Conservation (phyloP, 2,797 vertebrate species). For the Anolis apletophallus region DNA sequence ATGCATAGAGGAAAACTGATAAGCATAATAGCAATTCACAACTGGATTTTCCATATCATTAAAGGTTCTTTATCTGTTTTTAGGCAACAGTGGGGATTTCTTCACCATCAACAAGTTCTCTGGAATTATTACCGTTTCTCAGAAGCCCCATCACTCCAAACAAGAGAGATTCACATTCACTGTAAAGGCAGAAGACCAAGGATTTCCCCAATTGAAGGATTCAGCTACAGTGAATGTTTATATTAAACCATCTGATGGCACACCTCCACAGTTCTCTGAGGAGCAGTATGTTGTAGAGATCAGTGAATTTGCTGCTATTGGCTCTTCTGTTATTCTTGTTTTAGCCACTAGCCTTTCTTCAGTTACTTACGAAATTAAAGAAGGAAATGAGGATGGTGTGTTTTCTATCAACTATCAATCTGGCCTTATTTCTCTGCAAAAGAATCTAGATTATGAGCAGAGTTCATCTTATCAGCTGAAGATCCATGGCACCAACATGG, state of each 20-base stretch:
- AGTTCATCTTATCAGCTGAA: slow-evolving; percentile 85
- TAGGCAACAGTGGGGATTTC: slow-evolving; percentile 88
- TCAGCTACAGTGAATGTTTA: slow-evolving; percentile 84
- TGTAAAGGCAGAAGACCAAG: slow-evolving; percentile 90
- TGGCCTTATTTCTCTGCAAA: slow-evolving; percentile 86
- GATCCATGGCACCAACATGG: slow-evolving; percentile 85
- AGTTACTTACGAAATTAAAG: slow-evolving; percentile 89
- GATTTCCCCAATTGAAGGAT: slow-evolving; percentile 88
- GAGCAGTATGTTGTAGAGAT: slow-evolving; percentile 90
- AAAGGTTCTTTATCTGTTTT: slow-evolving; percentile 52
- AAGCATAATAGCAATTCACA: slow-evolving; percentile 10
- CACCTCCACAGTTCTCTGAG: slow-evolving; percentile 86
- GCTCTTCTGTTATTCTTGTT: slow-evolving; percentile 85
- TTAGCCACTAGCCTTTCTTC: slow-evolving; percentile 84
- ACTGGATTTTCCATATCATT: slow-evolving; percentile 36
- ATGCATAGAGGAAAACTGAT: slow-evolving; percentile 25
- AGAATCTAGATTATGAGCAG: slow-evolving; percentile 88
- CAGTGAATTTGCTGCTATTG: slow-evolving; percentile 83
- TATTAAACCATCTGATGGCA: slow-evolving; percentile 84
- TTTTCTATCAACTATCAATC: slow-evolving; percentile 91
- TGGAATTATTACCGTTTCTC: slow-evolving; percentile 86
- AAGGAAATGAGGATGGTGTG: slow-evolving; percentile 83
- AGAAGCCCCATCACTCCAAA: slow-evolving; percentile 78
- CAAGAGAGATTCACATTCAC: slow-evolving; percentile 86
- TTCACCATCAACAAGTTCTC: slow-evolving; percentile 85